Evolutionary conservation across 2,113 vertebrate genomes (phyloP).

Genomic region (Poicephalus gulielmi): DNA sequence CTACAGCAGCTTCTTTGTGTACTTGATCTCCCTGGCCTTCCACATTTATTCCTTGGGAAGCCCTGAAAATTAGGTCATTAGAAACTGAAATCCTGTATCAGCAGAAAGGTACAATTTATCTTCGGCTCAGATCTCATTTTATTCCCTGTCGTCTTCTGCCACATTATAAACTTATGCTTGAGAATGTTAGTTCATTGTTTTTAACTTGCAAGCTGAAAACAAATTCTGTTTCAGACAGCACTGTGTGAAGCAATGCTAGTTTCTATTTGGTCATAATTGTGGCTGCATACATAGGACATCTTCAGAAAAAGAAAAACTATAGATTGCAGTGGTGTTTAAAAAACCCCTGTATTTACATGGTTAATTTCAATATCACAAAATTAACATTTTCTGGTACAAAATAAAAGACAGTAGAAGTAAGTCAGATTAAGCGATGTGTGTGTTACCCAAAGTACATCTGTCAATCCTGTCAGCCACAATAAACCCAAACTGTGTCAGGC

Average conservation of each 20-base stretch:
- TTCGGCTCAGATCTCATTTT: background rate
- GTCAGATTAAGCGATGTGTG: background rate
- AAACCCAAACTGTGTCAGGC: background rate
- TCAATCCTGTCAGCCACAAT: background rate
- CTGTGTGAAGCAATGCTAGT: background rate
- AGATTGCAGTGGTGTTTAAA: background rate
- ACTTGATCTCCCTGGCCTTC: background rate
- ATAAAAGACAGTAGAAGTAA: background rate
- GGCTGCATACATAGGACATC: background rate
- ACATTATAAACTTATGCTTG: background rate
- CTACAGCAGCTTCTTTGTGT: background rate
- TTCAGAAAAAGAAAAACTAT: background rate
- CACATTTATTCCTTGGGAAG: background rate
- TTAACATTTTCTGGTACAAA: background rate
- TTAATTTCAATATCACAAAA: background rate
- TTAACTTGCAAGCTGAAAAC: background rate
- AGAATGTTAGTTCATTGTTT: background rate
- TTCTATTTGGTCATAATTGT: background rate
- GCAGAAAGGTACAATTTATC: background rate
- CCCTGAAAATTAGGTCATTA: background rate
- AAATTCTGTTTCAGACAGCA: background rate
- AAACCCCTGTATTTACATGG: background rate
- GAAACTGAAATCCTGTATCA: background rate
- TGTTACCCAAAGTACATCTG: background rate
- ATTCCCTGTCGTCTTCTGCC: background rate